These are phyloP conservation scores for Phylloscopus trochiloides DNA, from an alignment of 2,113 vertebrate genomes.

Conservation along the genomic window DNA sequence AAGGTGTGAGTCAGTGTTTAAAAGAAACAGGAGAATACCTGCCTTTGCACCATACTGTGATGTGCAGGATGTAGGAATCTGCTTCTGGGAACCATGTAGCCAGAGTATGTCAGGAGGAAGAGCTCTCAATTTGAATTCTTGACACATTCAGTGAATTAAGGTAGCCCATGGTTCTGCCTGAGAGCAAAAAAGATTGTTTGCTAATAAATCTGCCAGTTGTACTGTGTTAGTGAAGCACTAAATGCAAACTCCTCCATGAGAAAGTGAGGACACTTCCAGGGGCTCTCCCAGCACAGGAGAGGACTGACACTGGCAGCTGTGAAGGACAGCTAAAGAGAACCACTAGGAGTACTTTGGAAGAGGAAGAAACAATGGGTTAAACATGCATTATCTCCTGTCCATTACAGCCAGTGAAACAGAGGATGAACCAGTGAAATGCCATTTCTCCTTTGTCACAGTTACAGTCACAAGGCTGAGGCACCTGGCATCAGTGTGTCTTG, in stretches of 20 bases:
- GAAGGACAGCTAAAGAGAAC: background rate
- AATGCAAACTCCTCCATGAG: background rate
- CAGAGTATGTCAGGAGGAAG: background rate
- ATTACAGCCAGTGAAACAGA: background rate
- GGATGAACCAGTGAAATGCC: accelerated
- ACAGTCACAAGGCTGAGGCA: background rate
- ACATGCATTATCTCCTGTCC: background rate
- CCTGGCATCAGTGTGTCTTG: background rate
- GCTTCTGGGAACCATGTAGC: background rate
- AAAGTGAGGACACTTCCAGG: background rate
- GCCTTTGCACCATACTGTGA: background rate
- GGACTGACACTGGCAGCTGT: background rate
- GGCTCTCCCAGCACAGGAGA: background rate
- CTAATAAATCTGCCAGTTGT: background rate
- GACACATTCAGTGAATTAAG: background rate
- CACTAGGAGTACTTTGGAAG: background rate
- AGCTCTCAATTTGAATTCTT: background rate
- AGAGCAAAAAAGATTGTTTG: background rate
- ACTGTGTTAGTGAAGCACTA: background rate
- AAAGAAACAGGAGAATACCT: background rate
- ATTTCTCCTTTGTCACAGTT: background rate
- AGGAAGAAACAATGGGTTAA: background rate
- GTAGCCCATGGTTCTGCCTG: background rate
- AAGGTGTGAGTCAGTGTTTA: background rate
- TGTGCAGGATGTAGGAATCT: background rate